Conservation (phyloP, 2,113 vertebrate species). For the Antennarius striatus region DNA sequence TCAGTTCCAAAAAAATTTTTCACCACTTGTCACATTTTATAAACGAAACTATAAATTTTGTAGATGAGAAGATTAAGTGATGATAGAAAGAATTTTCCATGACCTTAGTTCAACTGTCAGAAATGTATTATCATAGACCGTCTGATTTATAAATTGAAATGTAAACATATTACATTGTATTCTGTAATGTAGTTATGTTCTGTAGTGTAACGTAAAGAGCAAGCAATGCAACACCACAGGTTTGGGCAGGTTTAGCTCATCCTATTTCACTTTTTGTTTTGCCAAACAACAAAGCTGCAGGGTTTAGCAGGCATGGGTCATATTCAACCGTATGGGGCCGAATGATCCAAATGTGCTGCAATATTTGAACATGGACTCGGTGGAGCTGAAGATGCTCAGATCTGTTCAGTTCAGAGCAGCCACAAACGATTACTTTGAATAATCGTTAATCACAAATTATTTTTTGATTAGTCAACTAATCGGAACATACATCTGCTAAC, state of each 20-base stretch:
- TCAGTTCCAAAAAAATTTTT: no score
- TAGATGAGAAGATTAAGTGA: background rate
- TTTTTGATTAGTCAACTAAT: no score
- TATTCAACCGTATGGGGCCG: slow-evolving; percentile 1
- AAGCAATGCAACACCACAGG: background rate
- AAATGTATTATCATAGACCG: no score
- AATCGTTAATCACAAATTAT: no score
- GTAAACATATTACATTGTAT: no score
- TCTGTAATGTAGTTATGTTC: no score
- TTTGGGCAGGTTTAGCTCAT: slow-evolving; percentile 29
- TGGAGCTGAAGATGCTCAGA: background rate
- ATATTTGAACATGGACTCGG: background rate
- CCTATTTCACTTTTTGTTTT: slow-evolving; percentile 27
- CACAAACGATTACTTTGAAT: no score
- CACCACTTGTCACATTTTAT: background rate
- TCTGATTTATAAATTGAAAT: no score
- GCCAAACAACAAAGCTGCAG: slow-evolving; percentile 37
- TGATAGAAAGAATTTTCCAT: no score
- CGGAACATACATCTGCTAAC: no score
- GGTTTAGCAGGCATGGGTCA: slow-evolving; percentile 18
- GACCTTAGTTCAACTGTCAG: no score
- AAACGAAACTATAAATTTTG: background rate
- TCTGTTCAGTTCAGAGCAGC: background rate
- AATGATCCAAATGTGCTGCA: slow-evolving; percentile 2
- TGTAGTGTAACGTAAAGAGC: background rate